phyloP scores from a whole-genome alignment of 2,888 invertebrate genomes.

The Morpho helenor region DNA sequence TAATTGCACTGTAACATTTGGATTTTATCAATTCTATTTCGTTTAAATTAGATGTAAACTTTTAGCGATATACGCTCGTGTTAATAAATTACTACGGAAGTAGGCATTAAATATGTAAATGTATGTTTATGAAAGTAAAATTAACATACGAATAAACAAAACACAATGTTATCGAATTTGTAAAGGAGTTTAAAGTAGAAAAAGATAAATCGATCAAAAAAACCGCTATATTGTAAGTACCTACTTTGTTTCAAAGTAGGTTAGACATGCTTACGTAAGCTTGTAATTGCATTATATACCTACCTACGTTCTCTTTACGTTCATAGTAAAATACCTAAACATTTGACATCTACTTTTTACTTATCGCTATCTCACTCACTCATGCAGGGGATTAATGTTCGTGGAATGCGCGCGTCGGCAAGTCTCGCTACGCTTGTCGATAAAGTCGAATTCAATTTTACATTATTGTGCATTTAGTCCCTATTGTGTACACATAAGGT shows the following conservation, averaged over 20 bases:
- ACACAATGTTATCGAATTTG: conserved; percentile 5
- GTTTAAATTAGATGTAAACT: no score
- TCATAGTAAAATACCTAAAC: conserved; percentile 75
- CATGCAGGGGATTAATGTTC: conserved; percentile 66
- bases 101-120: conserved; percentile 7
- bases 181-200: neutral
- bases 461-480: conserved; percentile 25
- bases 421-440: conserved; percentile 59
- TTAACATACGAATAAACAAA: conserved; percentile 10
- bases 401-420: conserved; percentile 76
- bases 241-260: conserved; percentile 54
- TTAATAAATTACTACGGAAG: conserved; percentile 14
- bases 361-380: conserved; percentile 62
- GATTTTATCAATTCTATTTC: no score
- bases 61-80: neutral
- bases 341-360: conserved; percentile 76
- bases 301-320: conserved; percentile 68
- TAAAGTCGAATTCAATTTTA: conserved; percentile 44
- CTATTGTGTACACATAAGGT: conserved; percentile 35
- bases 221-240: conserved; percentile 32
- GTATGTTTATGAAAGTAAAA: conserved; percentile 14
- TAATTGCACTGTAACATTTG: no score
- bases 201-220: conserved; percentile 22
- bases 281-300: conserved; percentile 71
- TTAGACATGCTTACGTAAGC: conserved; percentile 67